These are phyloP conservation scores for silkworm (Bombyx mori) DNA, from an alignment of 1,140 invertebrate species.

Conservation along the genomic window ASM3026992v2 NC_085122.1:5179001-5179500, in stretches of 20 bases:
- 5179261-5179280: slow-evolving; percentile 96
- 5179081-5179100: slow-evolving; percentile 58
- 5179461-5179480: slow-evolving; percentile 55
- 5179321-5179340: slow-evolving; percentile 91
- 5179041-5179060: slow-evolving; percentile 88
- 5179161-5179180: too few species aligned
- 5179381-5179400: slow-evolving; percentile 93
- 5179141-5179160: not conserved
- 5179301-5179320: slow-evolving; percentile 77
- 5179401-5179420: slow-evolving; percentile 89
- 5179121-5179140: not conserved
- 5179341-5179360: slow-evolving; percentile 97
- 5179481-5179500: not conserved
- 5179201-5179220: not conserved
- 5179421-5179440: slow-evolving; percentile 73
- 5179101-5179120: not conserved
- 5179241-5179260: slow-evolving; percentile 97
- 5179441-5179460: slow-evolving; percentile 75
- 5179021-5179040: slow-evolving; percentile 98
- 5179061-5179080: slow-evolving; percentile 75
- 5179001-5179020: slow-evolving; percentile 96
- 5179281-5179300: slow-evolving; percentile 84
- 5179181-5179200: too few species aligned
- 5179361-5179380: slow-evolving; percentile 96
- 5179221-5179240: slow-evolving; percentile 78